Conservation (phyloP, 2,888 invertebrate species). For the Athalia circularis region DNA sequence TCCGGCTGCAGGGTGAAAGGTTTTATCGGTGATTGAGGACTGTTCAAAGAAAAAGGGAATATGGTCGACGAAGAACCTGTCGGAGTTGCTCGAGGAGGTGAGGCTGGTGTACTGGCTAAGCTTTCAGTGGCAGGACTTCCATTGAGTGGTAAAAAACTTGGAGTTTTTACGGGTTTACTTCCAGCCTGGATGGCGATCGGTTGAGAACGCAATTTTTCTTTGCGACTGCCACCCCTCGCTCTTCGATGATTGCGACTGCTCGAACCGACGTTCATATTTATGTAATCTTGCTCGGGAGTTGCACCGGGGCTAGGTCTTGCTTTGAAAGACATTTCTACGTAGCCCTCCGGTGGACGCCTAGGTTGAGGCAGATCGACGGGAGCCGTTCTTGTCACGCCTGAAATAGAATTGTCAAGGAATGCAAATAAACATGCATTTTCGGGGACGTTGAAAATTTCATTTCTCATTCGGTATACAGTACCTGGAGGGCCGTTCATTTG, state of each 20-base stretch:
- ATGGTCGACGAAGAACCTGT: constrained; percentile 80
- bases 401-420: background rate
- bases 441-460: background rate
- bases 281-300: constrained; percentile 76
- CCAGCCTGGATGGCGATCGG: constrained; percentile 79
- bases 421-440: background rate
- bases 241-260: constrained; percentile 65
- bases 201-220: constrained; percentile 77
- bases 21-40: constrained; percentile 80
- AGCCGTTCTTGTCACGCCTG: constrained; percentile 70
- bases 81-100: constrained; percentile 76
- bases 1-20: constrained; percentile 66
- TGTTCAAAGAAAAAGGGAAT: constrained; percentile 82
- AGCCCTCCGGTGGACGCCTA: constrained; percentile 77
- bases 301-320: constrained; percentile 64
- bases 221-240: constrained; percentile 63
- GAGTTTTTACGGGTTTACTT: constrained; percentile 66
- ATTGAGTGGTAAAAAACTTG: constrained; percentile 74
- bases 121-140: constrained; percentile 72
- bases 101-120: constrained; percentile 73
- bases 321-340: constrained; percentile 81
- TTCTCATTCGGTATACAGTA: constrained; percentile 40
- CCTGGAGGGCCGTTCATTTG: constrained; percentile 73
- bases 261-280: constrained; percentile 72
- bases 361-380: constrained; percentile 72